phyloP scores from a whole-genome alignment of 2,888 invertebrate species.

The Pachydiplax longipennis region DNA sequence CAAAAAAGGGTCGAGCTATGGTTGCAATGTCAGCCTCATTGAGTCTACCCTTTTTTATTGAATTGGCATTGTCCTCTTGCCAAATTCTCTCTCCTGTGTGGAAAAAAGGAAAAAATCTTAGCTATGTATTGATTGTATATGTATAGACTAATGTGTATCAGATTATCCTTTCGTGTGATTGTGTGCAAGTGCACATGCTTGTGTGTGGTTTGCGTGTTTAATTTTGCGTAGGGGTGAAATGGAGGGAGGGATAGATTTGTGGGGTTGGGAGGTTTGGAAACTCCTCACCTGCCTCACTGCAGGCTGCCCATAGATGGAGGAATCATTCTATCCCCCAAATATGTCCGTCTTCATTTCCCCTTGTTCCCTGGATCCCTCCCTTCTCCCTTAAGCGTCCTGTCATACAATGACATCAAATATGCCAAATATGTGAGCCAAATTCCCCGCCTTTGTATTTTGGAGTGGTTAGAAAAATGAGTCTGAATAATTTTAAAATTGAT shows the following conservation, averaged over 20 bases:
- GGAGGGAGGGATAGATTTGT: constrained; percentile 7
- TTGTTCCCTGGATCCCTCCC: neutral
- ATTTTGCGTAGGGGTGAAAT: constrained; percentile 24
- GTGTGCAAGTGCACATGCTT: constrained; percentile 39
- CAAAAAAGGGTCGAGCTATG: neutral
- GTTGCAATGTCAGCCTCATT: neutral
- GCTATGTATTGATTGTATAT: constrained; percentile 44
- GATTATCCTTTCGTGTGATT: constrained; percentile 40
- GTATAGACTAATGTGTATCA: constrained; percentile 45
- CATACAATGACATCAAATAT: constrained; percentile 30
- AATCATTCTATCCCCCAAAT: neutral
- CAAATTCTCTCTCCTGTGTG: constrained; percentile 28
- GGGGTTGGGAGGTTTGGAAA: neutral
- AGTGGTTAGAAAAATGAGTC: constrained; percentile 29
- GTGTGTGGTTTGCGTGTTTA: constrained; percentile 29
- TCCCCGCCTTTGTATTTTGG: constrained; percentile 41
- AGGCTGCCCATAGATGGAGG: constrained; percentile 2
- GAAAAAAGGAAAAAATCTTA: constrained; percentile 32
- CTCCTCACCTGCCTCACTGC: neutral
- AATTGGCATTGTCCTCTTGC: constrained; percentile 21
- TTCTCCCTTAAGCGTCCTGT: constrained; percentile 26
- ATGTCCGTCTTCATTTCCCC: constrained; percentile 18
- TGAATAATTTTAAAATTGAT: constrained; percentile 40
- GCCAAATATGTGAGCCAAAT: constrained; percentile 36
- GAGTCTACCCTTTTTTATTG: constrained; percentile 2